Evolutionary conservation across 2,888 invertebrate genomes (phyloP).

Genomic region (Epiblema foenella): DNA sequence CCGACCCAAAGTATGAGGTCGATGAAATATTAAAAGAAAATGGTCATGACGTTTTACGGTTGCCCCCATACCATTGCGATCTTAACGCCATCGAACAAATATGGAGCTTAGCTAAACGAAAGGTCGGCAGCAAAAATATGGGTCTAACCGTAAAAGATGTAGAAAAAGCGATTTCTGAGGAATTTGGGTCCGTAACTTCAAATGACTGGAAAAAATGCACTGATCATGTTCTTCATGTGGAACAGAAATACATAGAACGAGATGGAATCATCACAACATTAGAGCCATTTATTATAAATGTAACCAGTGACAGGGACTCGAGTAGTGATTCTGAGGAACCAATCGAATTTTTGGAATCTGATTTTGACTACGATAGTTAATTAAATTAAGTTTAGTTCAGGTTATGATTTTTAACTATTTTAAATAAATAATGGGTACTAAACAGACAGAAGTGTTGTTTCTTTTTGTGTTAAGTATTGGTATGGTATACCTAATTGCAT

Average conservation of each 20-base stretch:
- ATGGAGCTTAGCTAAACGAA: background rate
- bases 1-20: conserved; percentile 8
- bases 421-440: too few species aligned
- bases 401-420: too few species aligned
- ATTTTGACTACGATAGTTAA: too few species aligned
- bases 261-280: conserved; percentile 6
- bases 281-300: too few species aligned
- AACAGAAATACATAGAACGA: conserved; percentile 12
- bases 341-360: too few species aligned
- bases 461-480: too few species aligned
- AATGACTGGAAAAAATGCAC: conserved; percentile 5
- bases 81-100: conserved; percentile 6
- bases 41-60: conserved; percentile 2
- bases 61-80: background rate
- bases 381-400: too few species aligned
- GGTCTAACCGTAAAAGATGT: background rate
- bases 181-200: conserved; percentile 9
- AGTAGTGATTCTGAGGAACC: too few species aligned
- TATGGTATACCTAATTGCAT: too few species aligned
- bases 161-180: conserved; percentile 14
- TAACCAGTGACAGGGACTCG: too few species aligned
- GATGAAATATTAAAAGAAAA: conserved; percentile 10
- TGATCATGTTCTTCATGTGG: conserved; percentile 12
- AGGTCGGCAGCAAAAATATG: background rate
- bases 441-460: too few species aligned